phyloP scores from a whole-genome alignment of 2,113 vertebrate species.

The Meles meles region DNA sequence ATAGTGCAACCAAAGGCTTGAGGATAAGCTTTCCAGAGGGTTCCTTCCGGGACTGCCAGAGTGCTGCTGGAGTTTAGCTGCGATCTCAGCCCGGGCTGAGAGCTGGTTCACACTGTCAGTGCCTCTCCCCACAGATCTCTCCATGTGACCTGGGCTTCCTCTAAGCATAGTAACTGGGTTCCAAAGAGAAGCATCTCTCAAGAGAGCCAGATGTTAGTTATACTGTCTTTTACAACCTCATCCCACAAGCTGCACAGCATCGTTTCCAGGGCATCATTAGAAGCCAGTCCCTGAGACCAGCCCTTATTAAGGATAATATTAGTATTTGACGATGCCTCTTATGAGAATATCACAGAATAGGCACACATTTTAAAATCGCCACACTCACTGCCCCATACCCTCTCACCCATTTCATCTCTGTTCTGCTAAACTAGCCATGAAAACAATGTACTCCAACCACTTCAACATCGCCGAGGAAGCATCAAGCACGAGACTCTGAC shows the following conservation, averaged over 20 bases:
- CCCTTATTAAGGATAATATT: not conserved
- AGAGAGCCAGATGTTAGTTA: not conserved
- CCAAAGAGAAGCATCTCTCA: not conserved
- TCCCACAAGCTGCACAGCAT: not conserved
- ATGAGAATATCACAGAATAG: not conserved
- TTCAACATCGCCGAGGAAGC: not conserved
- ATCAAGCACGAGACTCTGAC: not conserved
- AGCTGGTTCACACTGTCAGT: not conserved
- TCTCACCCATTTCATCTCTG: not conserved
- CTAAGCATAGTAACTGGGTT: too few species aligned
- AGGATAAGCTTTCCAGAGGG: not conserved
- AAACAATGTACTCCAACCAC: not conserved
- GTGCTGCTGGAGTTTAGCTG: not conserved
- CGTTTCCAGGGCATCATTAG: not conserved
- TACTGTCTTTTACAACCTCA: not conserved
- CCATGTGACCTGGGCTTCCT: not conserved
- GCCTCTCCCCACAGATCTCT: not conserved
- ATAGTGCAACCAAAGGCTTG: not conserved
- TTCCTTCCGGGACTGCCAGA: not conserved
- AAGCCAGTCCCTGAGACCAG: not conserved
- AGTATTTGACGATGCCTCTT: not conserved
- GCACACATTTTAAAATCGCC: not conserved
- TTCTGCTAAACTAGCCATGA: not conserved
- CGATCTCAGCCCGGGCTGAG: not conserved
- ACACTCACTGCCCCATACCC: not conserved